These are phyloP conservation scores for Dendropsophus ebraccatus DNA, from an alignment of 2,113 vertebrate species.

Conservation along the genomic window DNA sequence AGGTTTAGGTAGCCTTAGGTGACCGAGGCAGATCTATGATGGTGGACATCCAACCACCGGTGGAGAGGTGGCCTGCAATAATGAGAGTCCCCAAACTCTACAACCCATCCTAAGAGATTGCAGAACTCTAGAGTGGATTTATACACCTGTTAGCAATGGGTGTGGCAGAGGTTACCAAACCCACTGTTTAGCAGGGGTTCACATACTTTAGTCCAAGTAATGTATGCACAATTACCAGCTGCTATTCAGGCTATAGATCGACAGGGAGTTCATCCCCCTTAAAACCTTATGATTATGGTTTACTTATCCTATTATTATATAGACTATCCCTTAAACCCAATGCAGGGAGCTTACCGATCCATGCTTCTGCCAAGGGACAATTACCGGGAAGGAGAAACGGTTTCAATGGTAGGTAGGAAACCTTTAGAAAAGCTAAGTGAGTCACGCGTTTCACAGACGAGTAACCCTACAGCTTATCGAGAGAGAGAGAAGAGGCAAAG, in stretches of 20 bases:
- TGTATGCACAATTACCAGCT: background rate
- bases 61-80: too few species aligned
- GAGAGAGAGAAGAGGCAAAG: background rate
- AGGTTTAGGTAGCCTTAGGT: background rate
- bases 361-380: background rate
- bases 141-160: background rate
- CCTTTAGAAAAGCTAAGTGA: background rate
- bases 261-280: background rate
- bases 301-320: background rate
- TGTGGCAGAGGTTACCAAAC: background rate
- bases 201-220: background rate
- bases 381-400: background rate
- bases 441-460: background rate
- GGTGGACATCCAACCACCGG: background rate
- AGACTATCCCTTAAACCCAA: slow-evolving; percentile 11
- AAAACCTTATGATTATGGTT: background rate
- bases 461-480: background rate
- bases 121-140: background rate
- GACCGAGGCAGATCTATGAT: background rate
- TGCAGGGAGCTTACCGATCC: background rate
- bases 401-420: slow-evolving; percentile 2
- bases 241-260: background rate
- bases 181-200: background rate
- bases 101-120: background rate
- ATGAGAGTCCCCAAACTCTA: background rate